Evolutionary conservation across 2,888 invertebrate species (phyloP).

Genomic region (Watsonalla cultraria): DNA sequence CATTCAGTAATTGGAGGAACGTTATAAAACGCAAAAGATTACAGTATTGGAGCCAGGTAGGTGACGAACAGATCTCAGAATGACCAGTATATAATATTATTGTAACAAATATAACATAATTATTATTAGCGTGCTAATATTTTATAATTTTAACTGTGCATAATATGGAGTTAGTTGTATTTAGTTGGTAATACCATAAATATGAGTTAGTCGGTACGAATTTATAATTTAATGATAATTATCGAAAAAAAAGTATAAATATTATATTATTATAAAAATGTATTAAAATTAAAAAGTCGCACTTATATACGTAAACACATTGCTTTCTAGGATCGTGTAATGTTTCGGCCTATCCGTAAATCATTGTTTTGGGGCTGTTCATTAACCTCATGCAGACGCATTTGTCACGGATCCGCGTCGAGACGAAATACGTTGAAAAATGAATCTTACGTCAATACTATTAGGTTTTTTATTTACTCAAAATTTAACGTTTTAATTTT

Average conservation of each 20-base stretch:
- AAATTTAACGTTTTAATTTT: no score
- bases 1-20: conserved; percentile 21
- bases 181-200: conserved; percentile 41
- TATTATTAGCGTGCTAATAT: conserved; percentile 45
- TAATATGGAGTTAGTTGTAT: conserved; percentile 40
- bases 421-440: no score
- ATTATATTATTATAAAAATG: conserved; percentile 27
- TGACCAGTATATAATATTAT: conserved; percentile 67
- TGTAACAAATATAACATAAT: conserved; percentile 24
- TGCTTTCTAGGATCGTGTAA: conserved; percentile 48
- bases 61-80: conserved; percentile 71
- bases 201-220: conserved; percentile 64
- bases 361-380: conserved; percentile 5
- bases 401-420: no score
- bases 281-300: conserved; percentile 38
- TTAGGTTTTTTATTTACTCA: no score
- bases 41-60: conserved; percentile 62
- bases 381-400: no score
- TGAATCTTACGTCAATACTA: no score
- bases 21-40: conserved; percentile 29
- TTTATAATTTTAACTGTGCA: conserved; percentile 53
- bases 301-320: conserved; percentile 63
- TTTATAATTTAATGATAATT: conserved; percentile 57
- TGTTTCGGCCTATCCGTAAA: conserved; percentile 44
- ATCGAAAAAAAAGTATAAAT: conserved; percentile 10